Evolutionary conservation across 2,797 vertebrate genomes (phyloP), one percentile per base, ranked within the genome.

Genomic region (Loriculus beryllinus): DNA sequence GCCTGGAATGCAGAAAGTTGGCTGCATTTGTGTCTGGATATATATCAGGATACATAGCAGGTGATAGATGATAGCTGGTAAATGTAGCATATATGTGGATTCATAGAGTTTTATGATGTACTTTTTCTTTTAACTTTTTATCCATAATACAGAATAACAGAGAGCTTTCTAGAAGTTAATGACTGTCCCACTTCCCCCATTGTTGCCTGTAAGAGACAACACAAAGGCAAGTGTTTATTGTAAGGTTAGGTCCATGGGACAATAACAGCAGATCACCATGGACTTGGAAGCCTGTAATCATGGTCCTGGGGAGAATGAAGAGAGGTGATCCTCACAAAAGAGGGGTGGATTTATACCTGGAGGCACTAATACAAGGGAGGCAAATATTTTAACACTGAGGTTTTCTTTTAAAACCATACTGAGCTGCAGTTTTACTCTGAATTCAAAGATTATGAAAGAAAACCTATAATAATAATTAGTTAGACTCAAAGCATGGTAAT

Each of bases 391-490:
- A 68, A 57, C 23, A 1, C 2, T 40, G 29, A 78, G 35, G 6
- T 52, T 68, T 93, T 86, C 37, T 68, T 77, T 81, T 89, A 68
- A 82, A 82, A 68, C 9, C 15, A 14, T 5, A 21, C 12, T 26
- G 12, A 84, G 25, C 12, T 74, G 28, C 14, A n/a, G 10, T 71
- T 82, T 92, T 83, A 33, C 13, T 16, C 39, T 49, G 31, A 82
- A 63, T 54, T 84, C 77, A 42, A 92, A 95, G 45, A 74, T 45
- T 37, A 57, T 57, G 57, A 86, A 82, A 94, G 17, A 20, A 92
- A 96, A 15, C 9, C 33, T 37, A 28, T 79, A 90, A 70, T 40
- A 84, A 65, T 82, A 94, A 96, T 90, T 95, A 79, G 16, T 91
- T 75, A 79, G 77, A 80, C 43, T 95, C 64, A 74, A 70, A 82